Percentiles rank a stretch among this genome's conserved stretches.
These are phyloP conservation scores for Zaprionus gabonicus DNA, from an alignment of 1,140 invertebrate genomes.

Conservation along the genomic window DNA sequence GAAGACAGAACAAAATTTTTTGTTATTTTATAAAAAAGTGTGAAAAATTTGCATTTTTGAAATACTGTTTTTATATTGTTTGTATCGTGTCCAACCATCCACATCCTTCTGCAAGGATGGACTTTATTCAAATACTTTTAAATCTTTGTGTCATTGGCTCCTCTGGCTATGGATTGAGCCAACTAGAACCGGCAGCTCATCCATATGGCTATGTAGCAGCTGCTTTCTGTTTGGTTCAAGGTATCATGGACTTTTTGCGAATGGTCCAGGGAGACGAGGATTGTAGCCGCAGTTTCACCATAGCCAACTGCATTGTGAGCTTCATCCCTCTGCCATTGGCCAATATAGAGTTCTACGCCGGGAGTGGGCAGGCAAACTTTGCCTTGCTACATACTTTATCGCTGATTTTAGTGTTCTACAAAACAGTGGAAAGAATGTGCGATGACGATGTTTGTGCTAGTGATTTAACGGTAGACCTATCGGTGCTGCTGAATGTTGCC, in stretches of 20 bases:
- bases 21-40: neutral
- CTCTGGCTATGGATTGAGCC: conserved; percentile 48
- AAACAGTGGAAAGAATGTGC: conserved; percentile 51
- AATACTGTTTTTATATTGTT: neutral
- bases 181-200: conserved; percentile 34
- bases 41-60: neutral
- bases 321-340: conserved; percentile 52
- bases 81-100: neutral
- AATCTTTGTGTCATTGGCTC: conserved; percentile 47
- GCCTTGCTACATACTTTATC: conserved; percentile 57
- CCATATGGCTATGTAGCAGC: conserved; percentile 64
- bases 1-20: neutral
- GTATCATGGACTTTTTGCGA: conserved; percentile 47
- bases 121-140: neutral
- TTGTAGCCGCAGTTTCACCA: conserved; percentile 26
- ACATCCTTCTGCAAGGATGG: conserved; percentile 17
- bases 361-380: conserved; percentile 13
- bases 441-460: conserved; percentile 53
- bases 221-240: conserved; percentile 61
- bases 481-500: conserved; percentile 58
- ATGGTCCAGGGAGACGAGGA: conserved; percentile 6
- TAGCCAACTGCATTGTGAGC: conserved; percentile 50
- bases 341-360: conserved; percentile 59
- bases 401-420: conserved; percentile 62
- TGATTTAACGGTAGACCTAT: conserved; percentile 51